Conservation (phyloP, 2,797 vertebrate species). For the Squalus acanthias region DNA sequence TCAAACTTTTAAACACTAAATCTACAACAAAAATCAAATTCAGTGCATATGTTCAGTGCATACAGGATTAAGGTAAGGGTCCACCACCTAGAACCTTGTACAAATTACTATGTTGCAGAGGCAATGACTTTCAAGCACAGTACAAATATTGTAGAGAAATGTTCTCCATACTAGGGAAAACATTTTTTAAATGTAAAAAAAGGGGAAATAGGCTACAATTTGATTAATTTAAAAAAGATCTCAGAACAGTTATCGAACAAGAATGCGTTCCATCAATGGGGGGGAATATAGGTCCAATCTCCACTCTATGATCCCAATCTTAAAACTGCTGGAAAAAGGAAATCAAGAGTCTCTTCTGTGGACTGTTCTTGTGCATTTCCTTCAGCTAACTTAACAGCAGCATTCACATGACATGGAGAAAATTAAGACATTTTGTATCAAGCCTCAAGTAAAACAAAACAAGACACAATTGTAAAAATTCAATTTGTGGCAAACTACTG, state of each 20-base stretch:
- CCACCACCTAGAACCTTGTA: not conserved
- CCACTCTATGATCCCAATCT: not conserved
- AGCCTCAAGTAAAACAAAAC: not conserved
- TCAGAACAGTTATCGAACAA: no score
- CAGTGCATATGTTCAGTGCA: not conserved
- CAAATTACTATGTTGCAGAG: not conserved
- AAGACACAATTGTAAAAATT: not conserved
- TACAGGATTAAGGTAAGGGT: not conserved
- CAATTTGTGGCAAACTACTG: not conserved
- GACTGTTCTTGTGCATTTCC: no score
- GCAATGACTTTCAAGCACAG: not conserved
- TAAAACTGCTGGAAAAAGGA: not conserved
- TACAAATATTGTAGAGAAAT: not conserved
- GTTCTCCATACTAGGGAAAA: not conserved
- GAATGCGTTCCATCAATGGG: not conserved
- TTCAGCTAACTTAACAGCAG: no score
- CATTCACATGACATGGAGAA: no score
- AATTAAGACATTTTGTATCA: not conserved
- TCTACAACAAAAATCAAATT: not conserved
- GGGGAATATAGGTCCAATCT: not conserved
- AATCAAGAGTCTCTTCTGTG: not conserved
- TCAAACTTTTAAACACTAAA: not conserved
- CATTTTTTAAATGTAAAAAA: not conserved
- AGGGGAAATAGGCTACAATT: not conserved
- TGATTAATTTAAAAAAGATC: not conserved